These are phyloP conservation scores for Ascidia mentula DNA, from an alignment of 23 tunicate genomes.

Conservation along the genomic window DNA sequence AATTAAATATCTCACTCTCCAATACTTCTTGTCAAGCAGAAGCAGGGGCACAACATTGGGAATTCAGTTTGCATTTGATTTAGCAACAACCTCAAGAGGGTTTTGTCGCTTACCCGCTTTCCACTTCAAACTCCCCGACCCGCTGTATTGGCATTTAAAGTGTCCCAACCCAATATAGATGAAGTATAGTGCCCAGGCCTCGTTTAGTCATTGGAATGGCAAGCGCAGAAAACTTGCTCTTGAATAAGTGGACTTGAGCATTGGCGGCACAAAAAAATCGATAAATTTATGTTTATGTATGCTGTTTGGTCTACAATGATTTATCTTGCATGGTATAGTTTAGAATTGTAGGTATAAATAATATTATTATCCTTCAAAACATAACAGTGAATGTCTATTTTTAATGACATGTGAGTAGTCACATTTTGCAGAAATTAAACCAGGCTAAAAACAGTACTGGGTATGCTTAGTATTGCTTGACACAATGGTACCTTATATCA, in stretches of 20 bases:
- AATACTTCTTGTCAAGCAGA: too few relatives aligned
- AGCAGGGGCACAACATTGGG: too few relatives aligned
- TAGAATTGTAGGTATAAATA: too few relatives aligned
- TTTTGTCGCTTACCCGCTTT: background rate
- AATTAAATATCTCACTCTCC: too few relatives aligned
- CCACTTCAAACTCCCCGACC: slow-evolving; percentile 3
- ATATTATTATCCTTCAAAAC: too few relatives aligned
- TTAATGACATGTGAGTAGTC: too few relatives aligned
- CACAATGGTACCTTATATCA: background rate
- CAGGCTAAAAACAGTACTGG: background rate
- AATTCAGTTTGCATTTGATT: background rate
- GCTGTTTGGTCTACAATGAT: too few relatives aligned
- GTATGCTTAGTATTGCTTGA: background rate
- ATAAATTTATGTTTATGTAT: too few relatives aligned
- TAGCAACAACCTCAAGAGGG: background rate
- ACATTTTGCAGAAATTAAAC: background rate
- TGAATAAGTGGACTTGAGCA: background rate
- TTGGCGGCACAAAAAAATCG: background rate
- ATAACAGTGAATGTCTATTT: too few relatives aligned
- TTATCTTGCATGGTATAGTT: too few relatives aligned
- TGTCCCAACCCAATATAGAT: slow-evolving; percentile 4
- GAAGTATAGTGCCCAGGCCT: background rate
- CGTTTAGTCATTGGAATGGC: background rate
- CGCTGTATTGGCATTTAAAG: background rate
- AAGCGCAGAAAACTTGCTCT: background rate